Conservation (phyloP, 2,113 vertebrate genomes). For the Lichenostomus cassidix region DNA sequence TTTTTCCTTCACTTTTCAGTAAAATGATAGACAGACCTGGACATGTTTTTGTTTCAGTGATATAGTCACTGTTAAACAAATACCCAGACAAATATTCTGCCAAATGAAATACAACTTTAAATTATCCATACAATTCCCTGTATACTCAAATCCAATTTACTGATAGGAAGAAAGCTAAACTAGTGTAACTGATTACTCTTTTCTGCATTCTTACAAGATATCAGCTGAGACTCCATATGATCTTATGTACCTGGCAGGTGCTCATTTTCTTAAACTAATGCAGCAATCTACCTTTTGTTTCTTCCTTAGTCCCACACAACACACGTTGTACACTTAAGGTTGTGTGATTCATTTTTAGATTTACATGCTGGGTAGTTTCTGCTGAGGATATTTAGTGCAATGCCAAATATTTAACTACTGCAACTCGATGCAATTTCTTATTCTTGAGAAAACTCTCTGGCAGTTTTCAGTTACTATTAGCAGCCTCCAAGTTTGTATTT, state of each 20-base stretch:
- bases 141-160: neutral
- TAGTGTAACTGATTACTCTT: neutral
- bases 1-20: neutral
- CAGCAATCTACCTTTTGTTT: neutral
- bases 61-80: fast-evolving
- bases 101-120: neutral
- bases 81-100: neutral
- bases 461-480: constrained; percentile 46
- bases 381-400: neutral
- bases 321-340: neutral
- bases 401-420: neutral
- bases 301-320: neutral
- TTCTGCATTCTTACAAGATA: neutral
- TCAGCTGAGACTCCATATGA: neutral
- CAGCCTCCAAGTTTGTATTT: constrained; percentile 4
- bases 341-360: neutral
- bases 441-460: constrained; percentile 18
- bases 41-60: neutral
- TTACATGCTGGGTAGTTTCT: neutral
- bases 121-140: neutral
- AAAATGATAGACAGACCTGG: neutral
- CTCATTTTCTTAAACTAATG: neutral
- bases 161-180: neutral
- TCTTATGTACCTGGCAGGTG: neutral
- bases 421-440: neutral